phyloP scores from a whole-genome alignment of 2,113 vertebrate genomes.

The Cichladusa arquata region DNA sequence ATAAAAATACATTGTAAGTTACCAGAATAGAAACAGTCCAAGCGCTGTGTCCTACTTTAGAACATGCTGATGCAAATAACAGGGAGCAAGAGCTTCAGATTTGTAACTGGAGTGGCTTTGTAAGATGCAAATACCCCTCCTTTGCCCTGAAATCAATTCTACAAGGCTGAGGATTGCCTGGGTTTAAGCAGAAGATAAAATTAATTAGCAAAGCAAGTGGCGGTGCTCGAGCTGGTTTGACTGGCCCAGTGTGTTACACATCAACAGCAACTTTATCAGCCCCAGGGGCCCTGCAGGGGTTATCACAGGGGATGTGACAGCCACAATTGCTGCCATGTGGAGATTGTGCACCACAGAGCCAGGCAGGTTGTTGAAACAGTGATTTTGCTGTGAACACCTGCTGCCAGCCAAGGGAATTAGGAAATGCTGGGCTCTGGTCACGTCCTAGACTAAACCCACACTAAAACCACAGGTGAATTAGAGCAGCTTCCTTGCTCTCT shows the following conservation, averaged over 20 bases:
- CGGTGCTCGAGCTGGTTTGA: not conserved
- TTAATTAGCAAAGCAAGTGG: slow-evolving; percentile 59
- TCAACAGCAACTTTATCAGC: slow-evolving; percentile 30
- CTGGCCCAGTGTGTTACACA: not conserved
- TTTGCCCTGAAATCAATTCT: slow-evolving; percentile 52
- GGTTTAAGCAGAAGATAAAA: slow-evolving; percentile 49
- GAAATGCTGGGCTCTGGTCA: not conserved
- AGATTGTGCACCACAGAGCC: not conserved
- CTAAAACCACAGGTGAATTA: not conserved
- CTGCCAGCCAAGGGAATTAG: slow-evolving; percentile 38
- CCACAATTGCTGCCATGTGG: slow-evolving; percentile 16
- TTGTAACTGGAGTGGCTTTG: not conserved
- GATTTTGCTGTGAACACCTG: not conserved
- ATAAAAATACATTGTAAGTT: slow-evolving; percentile 39
- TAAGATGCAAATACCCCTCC: not conserved
- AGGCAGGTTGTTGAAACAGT: not conserved
- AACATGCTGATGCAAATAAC: not conserved
- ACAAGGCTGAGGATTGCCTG: not conserved
- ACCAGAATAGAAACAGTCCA: slow-evolving; percentile 23
- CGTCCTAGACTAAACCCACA: not conserved
- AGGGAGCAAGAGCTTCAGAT: not conserved
- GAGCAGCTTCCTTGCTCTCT: not conserved
- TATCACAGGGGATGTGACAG: slow-evolving; percentile 45
- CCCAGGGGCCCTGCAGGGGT: not conserved
- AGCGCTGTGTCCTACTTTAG: slow-evolving; percentile 46